Conservation (phyloP, 2,888 invertebrate species). For the Helicoverpa assulta region DNA sequence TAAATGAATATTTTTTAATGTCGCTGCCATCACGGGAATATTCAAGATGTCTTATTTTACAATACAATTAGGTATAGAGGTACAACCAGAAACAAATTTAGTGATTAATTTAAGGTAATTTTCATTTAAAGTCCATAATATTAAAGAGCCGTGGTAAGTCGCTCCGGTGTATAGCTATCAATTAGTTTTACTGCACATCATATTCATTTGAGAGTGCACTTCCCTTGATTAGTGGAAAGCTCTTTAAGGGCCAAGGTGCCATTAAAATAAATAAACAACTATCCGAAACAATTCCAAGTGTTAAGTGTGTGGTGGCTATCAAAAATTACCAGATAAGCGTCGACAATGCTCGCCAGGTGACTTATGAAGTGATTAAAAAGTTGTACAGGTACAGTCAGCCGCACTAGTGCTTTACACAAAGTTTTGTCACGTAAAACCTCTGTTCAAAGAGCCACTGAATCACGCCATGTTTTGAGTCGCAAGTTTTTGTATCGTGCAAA, state of each 20-base stretch:
- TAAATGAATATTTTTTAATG: too few species aligned
- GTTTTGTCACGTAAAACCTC: constrained; percentile 20
- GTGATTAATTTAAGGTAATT: constrained; percentile 1
- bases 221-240: constrained; percentile 87
- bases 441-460: background rate
- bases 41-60: background rate
- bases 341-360: constrained; percentile 85
- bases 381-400: constrained; percentile 70
- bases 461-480: constrained; percentile 17
- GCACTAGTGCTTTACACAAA: constrained; percentile 10
- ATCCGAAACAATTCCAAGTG: constrained; percentile 87
- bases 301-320: constrained; percentile 89
- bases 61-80: background rate
- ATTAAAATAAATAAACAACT: constrained; percentile 88
- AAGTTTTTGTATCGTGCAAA: constrained; percentile 29
- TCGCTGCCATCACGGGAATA: too few species aligned
- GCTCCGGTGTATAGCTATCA: constrained; percentile 66
- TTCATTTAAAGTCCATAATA: background rate
- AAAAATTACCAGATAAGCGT: constrained; percentile 88
- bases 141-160: constrained; percentile 6
- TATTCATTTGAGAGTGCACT: constrained; percentile 88
- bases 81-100: constrained; percentile 2
- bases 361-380: constrained; percentile 88
- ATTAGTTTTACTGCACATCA: constrained; percentile 85
- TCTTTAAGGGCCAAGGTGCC: constrained; percentile 82